Evolutionary conservation across 1,140 invertebrate species (phyloP), one percentile per base, ranked within the genome.

Genomic region (Sitodiplosis mosellana): DNA sequence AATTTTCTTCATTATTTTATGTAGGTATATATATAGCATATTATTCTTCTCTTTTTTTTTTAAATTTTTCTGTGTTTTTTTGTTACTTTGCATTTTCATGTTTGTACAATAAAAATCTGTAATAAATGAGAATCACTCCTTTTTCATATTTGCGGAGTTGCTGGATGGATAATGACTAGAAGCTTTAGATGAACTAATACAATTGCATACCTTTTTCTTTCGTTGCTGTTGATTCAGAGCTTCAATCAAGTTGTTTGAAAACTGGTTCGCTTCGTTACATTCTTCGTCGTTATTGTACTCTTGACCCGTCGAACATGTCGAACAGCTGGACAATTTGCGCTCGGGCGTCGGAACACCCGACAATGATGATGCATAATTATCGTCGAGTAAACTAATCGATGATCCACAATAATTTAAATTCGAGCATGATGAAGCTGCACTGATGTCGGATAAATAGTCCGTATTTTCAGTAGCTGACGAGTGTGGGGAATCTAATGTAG

Each of bases 291-390:
- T 78, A 55, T 80, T 83, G 1, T 73, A 59, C 17, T 27, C 27
- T 27, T 27, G 27, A 10, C 27, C 27, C 3, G 72, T 75, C 2
- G 73, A 76, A 53, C 69, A 75, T 2, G 72, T 74, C 21, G 74
- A 76, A 56, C 77, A 79, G 53, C 75, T 71, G 4, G 76, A 78
- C 4, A 70, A 68, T 56, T 80, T 79, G 36, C 77, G 66, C 14
- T 66, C 64, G 11, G 73, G 65, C 0, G 55, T 50, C 17, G n/a
- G n/a, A n/a, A n/a, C n/a, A n/a, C 57, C 55, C 6, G 66, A 66
- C 11, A 69, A 33, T 8, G 66, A 65, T 21, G 63, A 63, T 18
- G 70, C 56, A 27, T 66, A 64, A 51, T 67, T 60, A 15, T 59
- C 62, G 49, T 78, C 71, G 11, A 78, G 58, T 8, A 69, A 65